These are phyloP conservation scores for Xenentodon cancila DNA, from an alignment of 2,797 vertebrate species.

Conservation along the genomic window DNA sequence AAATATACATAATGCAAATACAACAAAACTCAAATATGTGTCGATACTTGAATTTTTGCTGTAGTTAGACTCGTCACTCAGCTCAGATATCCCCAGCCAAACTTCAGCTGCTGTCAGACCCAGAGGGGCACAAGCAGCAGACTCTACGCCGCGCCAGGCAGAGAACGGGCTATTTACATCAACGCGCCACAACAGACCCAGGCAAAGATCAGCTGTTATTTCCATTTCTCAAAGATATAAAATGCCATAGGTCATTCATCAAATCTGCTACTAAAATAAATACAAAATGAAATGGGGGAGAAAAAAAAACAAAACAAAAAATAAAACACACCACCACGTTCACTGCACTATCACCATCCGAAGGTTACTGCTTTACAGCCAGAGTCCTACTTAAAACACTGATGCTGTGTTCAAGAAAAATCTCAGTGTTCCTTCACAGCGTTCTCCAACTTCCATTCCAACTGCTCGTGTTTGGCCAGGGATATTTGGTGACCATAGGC, in stretches of 20 bases:
- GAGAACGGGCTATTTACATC: conserved; percentile 56
- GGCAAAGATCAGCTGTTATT: conserved; percentile 40
- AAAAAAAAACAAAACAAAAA: too few species aligned
- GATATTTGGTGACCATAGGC: conserved; percentile 64
- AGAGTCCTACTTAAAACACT: conserved; percentile 6
- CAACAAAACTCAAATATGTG: conserved; percentile 65
- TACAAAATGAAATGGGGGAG: too few species aligned
- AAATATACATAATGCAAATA: conserved; percentile 70
- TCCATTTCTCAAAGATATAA: conserved; percentile 46
- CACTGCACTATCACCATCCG: conserved; percentile 55
- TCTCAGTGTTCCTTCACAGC: background rate
- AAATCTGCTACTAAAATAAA: conserved; percentile 58
- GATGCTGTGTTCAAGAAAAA: background rate
- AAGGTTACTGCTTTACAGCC: conserved; percentile 26
- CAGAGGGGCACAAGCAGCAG: conserved; percentile 12
- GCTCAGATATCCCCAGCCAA: conserved; percentile 74
- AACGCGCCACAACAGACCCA: conserved; percentile 51
- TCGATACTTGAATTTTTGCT: conserved; percentile 67
- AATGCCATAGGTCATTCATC: conserved; percentile 59
- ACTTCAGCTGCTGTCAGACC: conserved; percentile 40
- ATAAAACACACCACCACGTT: conserved; percentile 44
- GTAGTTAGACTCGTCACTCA: conserved; percentile 69
- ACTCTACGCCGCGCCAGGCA: conserved; percentile 24
- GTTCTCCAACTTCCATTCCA: conserved; percentile 13
- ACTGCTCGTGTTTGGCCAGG: conserved; percentile 66